Conservation (phyloP, 2,888 invertebrate genomes). For the Falcaria lacertinaria region DNA sequence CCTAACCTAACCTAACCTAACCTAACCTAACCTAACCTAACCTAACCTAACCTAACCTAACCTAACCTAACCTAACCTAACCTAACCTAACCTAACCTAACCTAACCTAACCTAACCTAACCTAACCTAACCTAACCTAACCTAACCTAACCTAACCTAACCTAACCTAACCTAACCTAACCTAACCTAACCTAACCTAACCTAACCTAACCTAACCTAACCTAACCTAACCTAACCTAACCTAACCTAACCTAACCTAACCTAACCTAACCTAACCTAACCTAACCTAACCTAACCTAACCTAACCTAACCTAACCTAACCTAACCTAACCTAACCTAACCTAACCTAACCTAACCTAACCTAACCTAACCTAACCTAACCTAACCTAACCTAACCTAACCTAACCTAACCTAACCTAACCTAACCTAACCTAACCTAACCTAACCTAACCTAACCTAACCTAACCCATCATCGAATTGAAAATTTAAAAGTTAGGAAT, state of each 20-base stretch:
- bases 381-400: conserved; percentile 12
- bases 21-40: conserved; percentile 15
- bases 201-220: conserved; percentile 15
- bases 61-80: conserved; percentile 14
- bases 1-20: conserved; percentile 20
- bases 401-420: conserved; percentile 8
- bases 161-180: conserved; percentile 17
- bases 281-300: conserved; percentile 9
- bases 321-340: conserved; percentile 8
- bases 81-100: conserved; percentile 7
- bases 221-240: conserved; percentile 14
- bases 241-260: conserved; percentile 16
- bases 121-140: conserved; percentile 10
- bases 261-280: conserved; percentile 12
- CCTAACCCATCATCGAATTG: conserved; percentile 20
- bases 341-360: conserved; percentile 11
- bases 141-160: conserved; percentile 8
- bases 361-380: conserved; percentile 10
- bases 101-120: conserved; percentile 10
- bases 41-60: conserved; percentile 14
- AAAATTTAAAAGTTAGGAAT: no score
- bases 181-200: conserved; percentile 13
- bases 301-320: conserved; percentile 8
- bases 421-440: conserved; percentile 13
- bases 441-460: conserved; percentile 19